Conservation (phyloP, 2,113 vertebrate species). For the Pelobates fuscus region DNA sequence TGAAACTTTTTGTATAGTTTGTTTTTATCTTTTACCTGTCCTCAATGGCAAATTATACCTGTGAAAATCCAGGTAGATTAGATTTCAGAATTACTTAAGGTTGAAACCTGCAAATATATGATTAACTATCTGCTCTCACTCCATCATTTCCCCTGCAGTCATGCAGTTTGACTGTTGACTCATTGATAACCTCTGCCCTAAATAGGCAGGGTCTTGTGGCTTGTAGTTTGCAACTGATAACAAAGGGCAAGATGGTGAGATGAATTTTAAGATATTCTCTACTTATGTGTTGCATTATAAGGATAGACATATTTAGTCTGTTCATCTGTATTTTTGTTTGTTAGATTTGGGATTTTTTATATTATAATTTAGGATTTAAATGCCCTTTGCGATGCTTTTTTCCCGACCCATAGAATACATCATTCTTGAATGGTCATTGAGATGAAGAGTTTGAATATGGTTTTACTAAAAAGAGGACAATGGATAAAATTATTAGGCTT, state of each 20-base stretch:
- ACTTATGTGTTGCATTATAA: no score
- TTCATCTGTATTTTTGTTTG: no score
- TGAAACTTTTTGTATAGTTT: conserved; percentile 50
- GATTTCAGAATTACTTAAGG: conserved; percentile 53
- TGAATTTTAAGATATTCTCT: no score
- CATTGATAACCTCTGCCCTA: conserved; percentile 73
- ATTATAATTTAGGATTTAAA: no score
- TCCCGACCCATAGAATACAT: no score
- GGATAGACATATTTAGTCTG: no score
- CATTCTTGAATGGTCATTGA: no score
- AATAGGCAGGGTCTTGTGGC: conserved; percentile 59
- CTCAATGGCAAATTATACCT: conserved; percentile 52
- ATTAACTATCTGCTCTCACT: conserved; percentile 66
- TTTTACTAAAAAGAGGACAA: no score
- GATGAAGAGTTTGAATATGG: no score
- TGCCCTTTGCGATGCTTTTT: no score
- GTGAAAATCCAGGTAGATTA: conserved; percentile 57
- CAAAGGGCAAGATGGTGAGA: conserved; percentile 49
- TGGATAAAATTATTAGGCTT: no score
- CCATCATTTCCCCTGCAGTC: conserved; percentile 59
- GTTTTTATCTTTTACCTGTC: conserved; percentile 19
- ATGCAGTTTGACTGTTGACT: conserved; percentile 63
- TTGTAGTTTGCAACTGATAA: conserved; percentile 59
- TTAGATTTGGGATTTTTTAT: no score
- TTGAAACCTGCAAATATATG: conserved; percentile 60